Percentiles rank a stretch among this genome's conserved stretches.
Conservation (phyloP, 2,888 invertebrate genomes). For the Drosophila borealis region DNA sequence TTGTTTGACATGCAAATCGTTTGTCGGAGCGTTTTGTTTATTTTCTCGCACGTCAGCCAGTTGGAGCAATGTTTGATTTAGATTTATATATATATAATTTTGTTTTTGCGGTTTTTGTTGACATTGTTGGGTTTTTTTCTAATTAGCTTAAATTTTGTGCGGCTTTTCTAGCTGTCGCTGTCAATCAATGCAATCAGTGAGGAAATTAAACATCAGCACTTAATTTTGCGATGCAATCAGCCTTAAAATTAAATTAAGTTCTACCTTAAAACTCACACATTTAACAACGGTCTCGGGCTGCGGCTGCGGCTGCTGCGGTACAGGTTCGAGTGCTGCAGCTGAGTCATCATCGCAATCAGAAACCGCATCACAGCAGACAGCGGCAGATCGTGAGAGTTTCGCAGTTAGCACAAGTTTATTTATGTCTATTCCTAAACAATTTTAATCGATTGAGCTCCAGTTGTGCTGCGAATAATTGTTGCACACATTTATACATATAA, state of each 20-base stretch:
- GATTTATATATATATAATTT: conserved; percentile 60
- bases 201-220: conserved; percentile 58
- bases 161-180: conserved; percentile 42
- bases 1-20: conserved; percentile 75
- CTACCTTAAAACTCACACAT: conserved; percentile 59
- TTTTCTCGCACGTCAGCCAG: conserved; percentile 27
- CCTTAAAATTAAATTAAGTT: conserved; percentile 64
- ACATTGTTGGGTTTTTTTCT: conserved; percentile 36
- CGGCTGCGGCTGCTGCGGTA: conserved; percentile 29
- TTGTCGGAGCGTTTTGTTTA: conserved; percentile 50
- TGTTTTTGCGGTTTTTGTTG: conserved; percentile 31
- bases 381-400: conserved; percentile 71
- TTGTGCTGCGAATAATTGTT: no score
- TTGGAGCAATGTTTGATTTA: conserved; percentile 59
- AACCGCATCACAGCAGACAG: conserved; percentile 33
- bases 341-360: conserved; percentile 58
- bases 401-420: conserved; percentile 29
- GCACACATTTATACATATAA: background rate
- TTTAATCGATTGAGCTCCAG: conserved; percentile 4
- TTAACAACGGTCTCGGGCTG: conserved; percentile 29
- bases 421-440: conserved; percentile 5
- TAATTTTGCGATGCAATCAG: conserved; percentile 55
- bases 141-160: conserved; percentile 60
- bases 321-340: conserved; percentile 54
- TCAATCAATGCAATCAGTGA: conserved; percentile 75